Percentiles rank a stretch among this genome's conserved stretches.
Evolutionary conservation across 2,888 invertebrate species (phyloP).

Genomic region (Megamerina dolium): DNA sequence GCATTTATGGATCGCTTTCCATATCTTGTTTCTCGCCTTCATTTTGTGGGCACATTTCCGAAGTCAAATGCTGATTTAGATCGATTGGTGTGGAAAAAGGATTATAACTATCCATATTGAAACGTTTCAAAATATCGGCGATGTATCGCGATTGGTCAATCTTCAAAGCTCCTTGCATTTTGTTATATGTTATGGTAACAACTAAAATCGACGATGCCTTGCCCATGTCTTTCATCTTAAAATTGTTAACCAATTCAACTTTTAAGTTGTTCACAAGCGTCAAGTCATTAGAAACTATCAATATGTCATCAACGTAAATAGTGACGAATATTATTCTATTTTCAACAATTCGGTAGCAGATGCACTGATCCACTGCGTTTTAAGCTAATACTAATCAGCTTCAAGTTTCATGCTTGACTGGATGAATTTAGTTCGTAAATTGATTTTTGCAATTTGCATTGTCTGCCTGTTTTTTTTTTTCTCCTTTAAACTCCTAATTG

Average conservation of each 20-base stretch:
- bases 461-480: too few species aligned
- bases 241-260: constrained; percentile 1
- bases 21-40: constrained; percentile 3
- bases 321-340: constrained; percentile 7
- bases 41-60: constrained; percentile 6
- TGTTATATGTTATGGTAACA: constrained; percentile 11
- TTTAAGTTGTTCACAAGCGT: constrained; percentile 4
- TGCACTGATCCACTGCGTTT: constrained; percentile 11
- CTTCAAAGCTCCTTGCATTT: too few species aligned
- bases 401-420: too few species aligned
- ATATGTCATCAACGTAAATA: constrained; percentile 13
- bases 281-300: constrained; percentile 6
- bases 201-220: constrained; percentile 13
- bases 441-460: too few species aligned
- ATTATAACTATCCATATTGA: constrained; percentile 12
- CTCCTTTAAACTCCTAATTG: too few species aligned
- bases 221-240: constrained; percentile 17
- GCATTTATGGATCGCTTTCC: constrained; percentile 9
- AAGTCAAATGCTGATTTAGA: constrained; percentile 11
- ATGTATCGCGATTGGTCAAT: too few species aligned
- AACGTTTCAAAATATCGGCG: too few species aligned
- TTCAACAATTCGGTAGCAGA: constrained; percentile 2
- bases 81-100: constrained; percentile 15
- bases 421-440: too few species aligned
- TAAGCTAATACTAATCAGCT: too few species aligned